Conservation (phyloP, 2,888 invertebrate species). For the Belgica antarctica region DNA sequence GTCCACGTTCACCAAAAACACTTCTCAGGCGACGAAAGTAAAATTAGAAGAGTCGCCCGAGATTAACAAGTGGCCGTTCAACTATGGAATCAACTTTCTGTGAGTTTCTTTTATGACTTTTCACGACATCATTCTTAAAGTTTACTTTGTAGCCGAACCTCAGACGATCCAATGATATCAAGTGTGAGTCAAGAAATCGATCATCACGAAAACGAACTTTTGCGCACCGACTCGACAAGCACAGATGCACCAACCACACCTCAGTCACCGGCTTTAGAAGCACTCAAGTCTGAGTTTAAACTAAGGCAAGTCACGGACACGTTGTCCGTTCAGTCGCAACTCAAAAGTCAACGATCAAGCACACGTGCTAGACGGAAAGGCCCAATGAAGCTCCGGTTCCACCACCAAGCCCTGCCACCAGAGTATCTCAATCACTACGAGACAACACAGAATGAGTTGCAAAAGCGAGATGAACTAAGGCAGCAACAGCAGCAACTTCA, state of each 20-base stretch:
- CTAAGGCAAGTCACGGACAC: neutral
- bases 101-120: conserved; percentile 25
- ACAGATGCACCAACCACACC: neutral
- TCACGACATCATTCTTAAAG: neutral
- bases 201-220: conserved; percentile 45
- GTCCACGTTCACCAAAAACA: conserved; percentile 18
- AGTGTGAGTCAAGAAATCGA: conserved; percentile 50
- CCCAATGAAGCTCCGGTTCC: conserved; percentile 73
- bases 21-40: conserved; percentile 16
- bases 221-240: conserved; percentile 27
- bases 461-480: conserved; percentile 27
- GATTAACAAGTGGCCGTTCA: conserved; percentile 37
- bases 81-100: conserved; percentile 45
- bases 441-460: conserved; percentile 58
- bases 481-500: conserved; percentile 41
- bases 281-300: conserved; percentile 22
- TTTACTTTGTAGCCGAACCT: conserved; percentile 48
- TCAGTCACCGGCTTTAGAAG: neutral
- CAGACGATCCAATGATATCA: conserved; percentile 55
- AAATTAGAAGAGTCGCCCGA: conserved; percentile 39
- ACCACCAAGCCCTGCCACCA: conserved; percentile 75
- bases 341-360: neutral
- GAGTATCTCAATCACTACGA: conserved; percentile 79
- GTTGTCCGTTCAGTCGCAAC: neutral
- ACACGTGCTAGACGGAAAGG: conserved; percentile 50